Base-by-base conservation (phyloP, 2,113 vertebrate species). In the Cisticola juncidis region DNA sequence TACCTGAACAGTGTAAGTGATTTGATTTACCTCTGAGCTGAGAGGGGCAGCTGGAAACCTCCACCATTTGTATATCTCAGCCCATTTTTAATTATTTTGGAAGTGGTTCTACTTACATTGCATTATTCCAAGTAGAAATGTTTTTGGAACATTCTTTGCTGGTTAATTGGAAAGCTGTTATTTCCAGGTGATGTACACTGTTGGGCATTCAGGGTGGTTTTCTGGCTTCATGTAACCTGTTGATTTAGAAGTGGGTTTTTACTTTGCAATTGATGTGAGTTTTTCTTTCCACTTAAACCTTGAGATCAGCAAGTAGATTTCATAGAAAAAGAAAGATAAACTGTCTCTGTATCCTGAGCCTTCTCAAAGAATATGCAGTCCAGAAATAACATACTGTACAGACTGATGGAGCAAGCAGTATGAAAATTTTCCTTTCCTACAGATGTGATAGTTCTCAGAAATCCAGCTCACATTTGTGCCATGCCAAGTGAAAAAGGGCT, bases 391-490 rank as follows among this genome's bases (percentile, higher is more conserved):
- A 91, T 15, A 38, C 81, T 29, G 36, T 47, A 19, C 62, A 45
- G 56, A 47, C 42, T 35, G 65, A 38, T 33, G 76, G 60, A 73
- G 38, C 12, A 66, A 94, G 58, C 40, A 22, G n/a, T 72, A 28
- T 3, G 66, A 48, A 80, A 22, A 35, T 64, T 78, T 94, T 90
- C 51, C 76, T 95, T 88, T 78, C 64, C 92, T 58, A 60, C 47
- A 50, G 29, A 62, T 74, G 90, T 74, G 90, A 40, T 51, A 81
- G n/a, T 97, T 96, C 90, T 92, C 28, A 85, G 93, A 97, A 96
- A 68, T 68, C 25, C 69, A 61, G 72, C 36, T 77, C 77, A 60
- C 6, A 1, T 90, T 83, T 76, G 35, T 2, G 0, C 33, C 60
- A 2, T 12, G 45, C 69, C 36, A 71, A 62, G 20, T 1, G 4